A percentile compares a stretch with the other conserved stretches of the same genome.
Evolutionary conservation across 2,113 vertebrate species (phyloP).

Genomic region (Neotoma lepida): DNA sequence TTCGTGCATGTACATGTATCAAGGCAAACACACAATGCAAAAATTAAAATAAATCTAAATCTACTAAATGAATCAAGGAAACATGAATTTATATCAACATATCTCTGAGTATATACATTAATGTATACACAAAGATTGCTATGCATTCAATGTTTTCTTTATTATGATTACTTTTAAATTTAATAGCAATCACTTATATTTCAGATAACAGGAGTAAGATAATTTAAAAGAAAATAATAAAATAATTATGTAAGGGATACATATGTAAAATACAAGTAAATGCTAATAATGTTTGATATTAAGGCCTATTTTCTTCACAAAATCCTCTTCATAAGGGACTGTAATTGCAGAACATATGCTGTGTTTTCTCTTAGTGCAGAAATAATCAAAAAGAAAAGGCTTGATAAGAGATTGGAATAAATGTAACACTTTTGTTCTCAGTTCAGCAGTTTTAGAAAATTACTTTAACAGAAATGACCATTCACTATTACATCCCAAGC

Average conservation of each 20-base stretch:
- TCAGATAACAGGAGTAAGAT: background rate
- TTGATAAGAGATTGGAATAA: conserved; percentile 79
- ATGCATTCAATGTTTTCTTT: background rate
- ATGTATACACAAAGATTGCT: background rate
- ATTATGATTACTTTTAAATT: background rate
- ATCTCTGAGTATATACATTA: background rate
- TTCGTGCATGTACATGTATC: background rate
- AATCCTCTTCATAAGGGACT: background rate
- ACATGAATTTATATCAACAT: background rate
- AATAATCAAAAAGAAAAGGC: conserved; percentile 76
- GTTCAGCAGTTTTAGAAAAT: conserved; percentile 75
- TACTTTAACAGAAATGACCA: conserved; percentile 67
- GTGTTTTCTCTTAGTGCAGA: conserved; percentile 39
- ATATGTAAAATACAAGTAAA: background rate
- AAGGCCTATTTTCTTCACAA: background rate
- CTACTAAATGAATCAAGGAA: background rate
- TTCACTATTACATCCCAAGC: conserved; percentile 69
- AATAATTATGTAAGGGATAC: background rate
- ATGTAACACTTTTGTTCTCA: conserved; percentile 75
- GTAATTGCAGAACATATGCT: background rate
- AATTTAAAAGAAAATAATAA: background rate
- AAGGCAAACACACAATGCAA: background rate
- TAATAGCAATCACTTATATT: background rate
- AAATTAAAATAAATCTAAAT: background rate
- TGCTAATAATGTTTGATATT: background rate